phyloP scores from a whole-genome alignment of 2,888 invertebrate genomes.

The Syrista parreyssii region DNA sequence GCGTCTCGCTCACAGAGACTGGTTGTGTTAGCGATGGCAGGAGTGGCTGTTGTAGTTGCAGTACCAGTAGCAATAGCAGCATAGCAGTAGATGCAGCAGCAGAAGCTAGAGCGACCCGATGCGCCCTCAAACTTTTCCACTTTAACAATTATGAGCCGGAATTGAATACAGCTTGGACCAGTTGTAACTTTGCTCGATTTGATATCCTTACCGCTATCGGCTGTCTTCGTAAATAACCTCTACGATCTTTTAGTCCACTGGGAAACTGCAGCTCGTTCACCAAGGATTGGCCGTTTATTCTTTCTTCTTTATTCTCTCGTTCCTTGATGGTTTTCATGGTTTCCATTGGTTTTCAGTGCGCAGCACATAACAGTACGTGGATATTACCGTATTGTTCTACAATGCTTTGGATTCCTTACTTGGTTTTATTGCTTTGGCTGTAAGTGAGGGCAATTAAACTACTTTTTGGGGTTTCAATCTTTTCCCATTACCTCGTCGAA shows the following conservation, averaged over 20 bases:
- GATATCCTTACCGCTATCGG: conserved; percentile 55
- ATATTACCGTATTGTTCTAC: no score
- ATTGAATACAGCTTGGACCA: conserved; percentile 58
- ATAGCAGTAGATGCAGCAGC: conserved; percentile 11
- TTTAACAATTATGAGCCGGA: conserved; percentile 60
- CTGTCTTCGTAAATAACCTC: conserved; percentile 53
- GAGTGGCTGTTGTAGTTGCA: no score
- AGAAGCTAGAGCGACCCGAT: conserved; percentile 27
- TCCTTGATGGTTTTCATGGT: no score
- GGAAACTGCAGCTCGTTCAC: not conserved
- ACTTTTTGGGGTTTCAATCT: no score
- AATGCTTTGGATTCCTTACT: no score
- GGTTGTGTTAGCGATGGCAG: no score
- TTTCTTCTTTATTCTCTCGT: not conserved
- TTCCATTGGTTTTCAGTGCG: no score
- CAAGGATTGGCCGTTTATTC: not conserved
- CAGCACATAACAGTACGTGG: no score
- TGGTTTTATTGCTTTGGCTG: no score
- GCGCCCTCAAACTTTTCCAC: conserved; percentile 57
- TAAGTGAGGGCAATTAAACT: no score
- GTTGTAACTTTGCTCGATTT: conserved; percentile 56
- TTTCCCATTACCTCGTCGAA: no score
- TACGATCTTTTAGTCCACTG: conserved; percentile 34
- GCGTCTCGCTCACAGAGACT: conserved; percentile 11
- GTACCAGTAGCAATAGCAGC: not conserved